Conservation (phyloP, 2,888 invertebrate species). For the Tyria jacobaeae region DNA sequence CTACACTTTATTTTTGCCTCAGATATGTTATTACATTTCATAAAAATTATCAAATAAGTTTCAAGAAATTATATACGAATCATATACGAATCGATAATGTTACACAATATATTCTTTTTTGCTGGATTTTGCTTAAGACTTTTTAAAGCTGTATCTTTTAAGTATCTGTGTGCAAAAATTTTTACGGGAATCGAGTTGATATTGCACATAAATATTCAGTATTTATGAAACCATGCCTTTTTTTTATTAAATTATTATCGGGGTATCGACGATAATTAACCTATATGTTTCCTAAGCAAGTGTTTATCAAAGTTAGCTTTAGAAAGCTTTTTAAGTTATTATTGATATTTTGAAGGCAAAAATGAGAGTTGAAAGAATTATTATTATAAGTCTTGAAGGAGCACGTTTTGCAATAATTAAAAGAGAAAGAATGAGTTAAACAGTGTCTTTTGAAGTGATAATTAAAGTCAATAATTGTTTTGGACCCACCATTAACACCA, state of each 20-base stretch:
- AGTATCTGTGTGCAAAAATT: too few relatives aligned
- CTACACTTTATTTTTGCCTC: too few relatives aligned
- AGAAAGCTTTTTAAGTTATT: not conserved
- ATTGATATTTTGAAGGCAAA: not conserved
- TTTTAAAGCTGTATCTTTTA: too few relatives aligned
- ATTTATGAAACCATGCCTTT: too few relatives aligned
- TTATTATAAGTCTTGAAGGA: not conserved
- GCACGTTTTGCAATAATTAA: not conserved
- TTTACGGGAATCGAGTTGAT: too few relatives aligned
- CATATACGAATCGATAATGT: too few relatives aligned
- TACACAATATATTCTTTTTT: too few relatives aligned
- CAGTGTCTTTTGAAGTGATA: not conserved
- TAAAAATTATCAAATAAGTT: too few relatives aligned
- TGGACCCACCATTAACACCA: not conserved
- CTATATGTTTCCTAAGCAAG: not conserved
- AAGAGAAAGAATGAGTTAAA: not conserved
- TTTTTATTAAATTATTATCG: not conserved
- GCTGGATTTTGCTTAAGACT: too few relatives aligned
- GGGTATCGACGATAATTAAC: not conserved
- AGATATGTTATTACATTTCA: too few relatives aligned
- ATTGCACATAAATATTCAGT: too few relatives aligned
- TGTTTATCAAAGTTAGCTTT: slow-evolving; percentile 11
- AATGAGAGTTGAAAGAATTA: not conserved
- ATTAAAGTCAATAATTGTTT: not conserved
- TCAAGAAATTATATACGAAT: too few relatives aligned